Evolutionary conservation across 1,140 invertebrate species (phyloP).

Genomic region (Odontomachus brunneus): DNA sequence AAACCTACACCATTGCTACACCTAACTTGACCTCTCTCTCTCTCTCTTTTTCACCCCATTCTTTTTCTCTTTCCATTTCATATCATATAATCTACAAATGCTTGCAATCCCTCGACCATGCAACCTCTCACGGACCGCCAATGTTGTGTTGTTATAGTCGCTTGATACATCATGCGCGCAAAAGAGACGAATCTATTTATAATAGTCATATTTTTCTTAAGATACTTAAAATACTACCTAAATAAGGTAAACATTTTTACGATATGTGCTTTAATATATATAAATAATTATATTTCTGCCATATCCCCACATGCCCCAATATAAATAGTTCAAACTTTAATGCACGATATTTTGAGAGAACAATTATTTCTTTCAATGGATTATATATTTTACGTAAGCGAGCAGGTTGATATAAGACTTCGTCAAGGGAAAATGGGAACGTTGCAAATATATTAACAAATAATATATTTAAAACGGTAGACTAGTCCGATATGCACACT

Average conservation of each 20-base stretch:
- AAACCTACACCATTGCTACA: neutral
- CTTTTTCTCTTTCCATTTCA: constrained; percentile 50
- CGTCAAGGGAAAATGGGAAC: neutral
- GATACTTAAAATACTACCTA: neutral
- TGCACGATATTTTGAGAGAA: neutral
- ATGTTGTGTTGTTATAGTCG: constrained; percentile 51
- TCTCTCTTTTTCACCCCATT: no score
- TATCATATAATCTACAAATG: constrained; percentile 56
- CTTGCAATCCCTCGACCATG: constrained; percentile 51
- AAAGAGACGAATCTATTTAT: constrained; percentile 29
- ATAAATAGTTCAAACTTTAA: constrained; percentile 12
- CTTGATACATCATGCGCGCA: constrained; percentile 30
- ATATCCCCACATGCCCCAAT: no score
- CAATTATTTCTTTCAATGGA: neutral
- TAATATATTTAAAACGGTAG: neutral
- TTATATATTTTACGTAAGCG: neutral
- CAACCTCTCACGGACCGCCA: constrained; percentile 53
- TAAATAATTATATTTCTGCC: constrained; percentile 14
- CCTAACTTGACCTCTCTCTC: constrained; percentile 46
- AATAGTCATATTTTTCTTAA: constrained; percentile 7
- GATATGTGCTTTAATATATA: neutral
- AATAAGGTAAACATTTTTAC: neutral
- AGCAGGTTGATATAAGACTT: neutral
- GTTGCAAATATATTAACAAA: neutral
- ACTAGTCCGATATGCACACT: neutral